Percentiles rank a stretch among this genome's conserved stretches.
These are phyloP conservation scores for Xenotilapia caudafasciata DNA, from an alignment of 2,113 vertebrate species.

Conservation along the genomic window DNA sequence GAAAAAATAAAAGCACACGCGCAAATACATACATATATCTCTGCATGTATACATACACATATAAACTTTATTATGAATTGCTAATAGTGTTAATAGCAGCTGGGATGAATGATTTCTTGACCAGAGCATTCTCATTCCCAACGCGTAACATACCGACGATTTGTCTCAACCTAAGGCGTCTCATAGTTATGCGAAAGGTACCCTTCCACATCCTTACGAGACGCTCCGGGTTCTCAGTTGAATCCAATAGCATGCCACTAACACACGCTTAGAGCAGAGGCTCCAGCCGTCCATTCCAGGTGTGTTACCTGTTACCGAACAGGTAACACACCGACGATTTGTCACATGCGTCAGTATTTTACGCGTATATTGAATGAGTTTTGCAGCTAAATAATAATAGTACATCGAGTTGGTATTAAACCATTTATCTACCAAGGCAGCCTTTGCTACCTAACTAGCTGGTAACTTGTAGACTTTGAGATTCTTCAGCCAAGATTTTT, in stretches of 20 bases:
- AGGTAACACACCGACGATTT: not conserved
- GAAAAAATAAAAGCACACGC: not conserved
- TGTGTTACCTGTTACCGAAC: not conserved
- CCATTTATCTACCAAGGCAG: not conserved
- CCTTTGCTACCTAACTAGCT: not conserved
- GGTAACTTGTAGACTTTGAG: not conserved
- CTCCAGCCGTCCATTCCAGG: not conserved
- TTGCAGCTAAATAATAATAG: not conserved
- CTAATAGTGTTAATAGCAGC: not conserved
- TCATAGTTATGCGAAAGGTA: not conserved
- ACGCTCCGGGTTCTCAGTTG: not conserved
- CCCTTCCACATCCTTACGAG: not conserved
- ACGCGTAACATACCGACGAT: rapidly evolving
- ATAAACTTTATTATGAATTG: not conserved
- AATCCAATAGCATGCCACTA: not conserved
- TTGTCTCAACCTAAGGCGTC: not conserved
- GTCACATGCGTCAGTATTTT: not conserved
- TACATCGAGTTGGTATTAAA: not conserved
- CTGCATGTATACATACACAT: not conserved
- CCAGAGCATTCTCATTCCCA: not conserved
- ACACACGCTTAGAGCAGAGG: not conserved
- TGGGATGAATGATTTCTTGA: not conserved
- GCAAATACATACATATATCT: not conserved
- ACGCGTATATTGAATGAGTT: not conserved
- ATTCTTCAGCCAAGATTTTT: not conserved